Evolutionary conservation across 1,140 invertebrate species (phyloP).

Genomic region (Pogonomyrmex barbatus): DNA sequence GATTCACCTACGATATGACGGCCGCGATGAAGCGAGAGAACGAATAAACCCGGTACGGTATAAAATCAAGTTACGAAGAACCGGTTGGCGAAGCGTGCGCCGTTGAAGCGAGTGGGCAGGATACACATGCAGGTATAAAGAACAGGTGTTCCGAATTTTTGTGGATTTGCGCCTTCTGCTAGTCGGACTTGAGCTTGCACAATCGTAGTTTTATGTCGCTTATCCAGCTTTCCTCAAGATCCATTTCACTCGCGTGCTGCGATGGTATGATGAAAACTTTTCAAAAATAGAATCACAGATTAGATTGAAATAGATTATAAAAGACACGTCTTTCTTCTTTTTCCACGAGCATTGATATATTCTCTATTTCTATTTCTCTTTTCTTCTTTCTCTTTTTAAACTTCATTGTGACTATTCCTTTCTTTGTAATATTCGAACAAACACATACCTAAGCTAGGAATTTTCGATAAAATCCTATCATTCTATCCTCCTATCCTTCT

Average conservation of each 20-base stretch:
- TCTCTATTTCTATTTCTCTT: background rate
- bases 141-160: slow-evolving; percentile 72
- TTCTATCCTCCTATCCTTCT: no score
- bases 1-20: slow-evolving; percentile 52
- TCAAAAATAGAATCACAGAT: background rate
- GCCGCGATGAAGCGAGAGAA: slow-evolving; percentile 25
- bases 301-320: background rate
- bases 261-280: background rate
- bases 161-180: background rate
- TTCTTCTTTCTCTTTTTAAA: background rate
- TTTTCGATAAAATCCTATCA: no score
- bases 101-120: slow-evolving; percentile 4
- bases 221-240: background rate
- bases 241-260: slow-evolving; percentile 5
- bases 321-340: background rate
- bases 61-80: slow-evolving; percentile 75
- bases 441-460: no score
- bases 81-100: slow-evolving; percentile 66
- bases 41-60: slow-evolving; percentile 52
- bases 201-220: background rate
- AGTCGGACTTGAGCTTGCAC: background rate
- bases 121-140: slow-evolving; percentile 59
- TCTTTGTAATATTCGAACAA: no score
- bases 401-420: background rate
- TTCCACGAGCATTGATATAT: background rate